phyloP scores from a whole-genome alignment of 2,797 vertebrate species.

The Salarias fasciatus region DNA sequence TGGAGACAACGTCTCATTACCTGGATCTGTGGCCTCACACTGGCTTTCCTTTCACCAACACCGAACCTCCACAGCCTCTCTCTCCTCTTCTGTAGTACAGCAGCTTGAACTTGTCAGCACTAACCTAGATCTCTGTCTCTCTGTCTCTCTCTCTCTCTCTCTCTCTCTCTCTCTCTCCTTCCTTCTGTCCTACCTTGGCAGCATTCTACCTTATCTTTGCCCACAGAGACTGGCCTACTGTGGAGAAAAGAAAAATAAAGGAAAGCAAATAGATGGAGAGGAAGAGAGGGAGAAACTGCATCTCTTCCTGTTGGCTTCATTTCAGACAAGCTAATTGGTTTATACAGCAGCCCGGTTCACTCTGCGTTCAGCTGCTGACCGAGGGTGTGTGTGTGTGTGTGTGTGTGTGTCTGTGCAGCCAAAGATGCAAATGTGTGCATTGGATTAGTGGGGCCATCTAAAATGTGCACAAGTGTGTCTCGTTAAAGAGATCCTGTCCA shows the following conservation, averaged over 20 bases:
- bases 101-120: constrained; percentile 56
- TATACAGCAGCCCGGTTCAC: constrained; percentile 62
- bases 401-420: constrained; percentile 13
- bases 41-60: constrained; percentile 64
- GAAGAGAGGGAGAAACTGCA: constrained; percentile 6
- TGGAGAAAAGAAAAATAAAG: neutral
- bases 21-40: constrained; percentile 69
- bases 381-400: neutral
- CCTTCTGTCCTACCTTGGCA: constrained; percentile 36
- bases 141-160: constrained; percentile 28
- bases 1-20: constrained; percentile 74
- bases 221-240: constrained; percentile 26
- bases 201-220: constrained; percentile 34
- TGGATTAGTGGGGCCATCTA: neutral
- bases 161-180: constrained; percentile 4
- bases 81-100: constrained; percentile 46
- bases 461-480: neutral
- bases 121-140: constrained; percentile 29
- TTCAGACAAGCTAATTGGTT: constrained; percentile 72
- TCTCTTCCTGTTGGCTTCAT: constrained; percentile 58
- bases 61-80: constrained; percentile 23
- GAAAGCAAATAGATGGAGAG: constrained; percentile 6
- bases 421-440: constrained; percentile 7
- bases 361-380: constrained; percentile 36
- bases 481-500: neutral